phyloP scores from a whole-genome alignment of 1,140 invertebrate species.

The Mya arenaria region DNA sequence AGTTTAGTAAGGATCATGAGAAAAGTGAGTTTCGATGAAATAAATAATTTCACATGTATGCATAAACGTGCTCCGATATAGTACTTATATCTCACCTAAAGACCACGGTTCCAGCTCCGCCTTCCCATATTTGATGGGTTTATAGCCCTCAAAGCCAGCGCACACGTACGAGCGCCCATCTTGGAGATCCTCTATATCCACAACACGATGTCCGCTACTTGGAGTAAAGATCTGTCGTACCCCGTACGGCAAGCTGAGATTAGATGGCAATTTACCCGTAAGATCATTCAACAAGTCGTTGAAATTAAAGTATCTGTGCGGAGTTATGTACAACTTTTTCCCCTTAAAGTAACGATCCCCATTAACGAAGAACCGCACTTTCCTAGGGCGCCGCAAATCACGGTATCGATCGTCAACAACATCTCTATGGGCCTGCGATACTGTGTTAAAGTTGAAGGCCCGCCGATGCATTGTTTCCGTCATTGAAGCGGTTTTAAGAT shows the following conservation, averaged over 20 bases:
- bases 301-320: slow-evolving; percentile 79
- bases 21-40: no score
- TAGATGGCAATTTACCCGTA: slow-evolving; percentile 78
- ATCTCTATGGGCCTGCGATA: slow-evolving; percentile 74
- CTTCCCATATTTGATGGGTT: slow-evolving; percentile 79
- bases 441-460: slow-evolving; percentile 50
- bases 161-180: slow-evolving; percentile 80
- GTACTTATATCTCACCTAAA: slow-evolving; percentile 67
- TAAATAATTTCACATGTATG: no score
- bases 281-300: slow-evolving; percentile 80
- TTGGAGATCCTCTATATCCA: slow-evolving; percentile 77
- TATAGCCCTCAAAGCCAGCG: slow-evolving; percentile 81
- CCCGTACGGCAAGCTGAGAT: slow-evolving; percentile 79
- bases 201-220: slow-evolving; percentile 69
- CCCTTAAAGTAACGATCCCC: slow-evolving; percentile 80
- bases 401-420: slow-evolving; percentile 71
- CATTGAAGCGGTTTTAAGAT: slow-evolving; percentile 48
- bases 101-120: slow-evolving; percentile 77
- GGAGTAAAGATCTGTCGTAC: slow-evolving; percentile 81
- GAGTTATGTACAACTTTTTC: slow-evolving; percentile 80
- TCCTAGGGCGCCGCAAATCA: slow-evolving; percentile 74
- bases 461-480: slow-evolving; percentile 64
- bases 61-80: no score
- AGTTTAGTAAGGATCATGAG: no score
- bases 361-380: slow-evolving; percentile 79